Conservation (phyloP, 2,888 invertebrate species). For the Yponomeuta evonymella region DNA sequence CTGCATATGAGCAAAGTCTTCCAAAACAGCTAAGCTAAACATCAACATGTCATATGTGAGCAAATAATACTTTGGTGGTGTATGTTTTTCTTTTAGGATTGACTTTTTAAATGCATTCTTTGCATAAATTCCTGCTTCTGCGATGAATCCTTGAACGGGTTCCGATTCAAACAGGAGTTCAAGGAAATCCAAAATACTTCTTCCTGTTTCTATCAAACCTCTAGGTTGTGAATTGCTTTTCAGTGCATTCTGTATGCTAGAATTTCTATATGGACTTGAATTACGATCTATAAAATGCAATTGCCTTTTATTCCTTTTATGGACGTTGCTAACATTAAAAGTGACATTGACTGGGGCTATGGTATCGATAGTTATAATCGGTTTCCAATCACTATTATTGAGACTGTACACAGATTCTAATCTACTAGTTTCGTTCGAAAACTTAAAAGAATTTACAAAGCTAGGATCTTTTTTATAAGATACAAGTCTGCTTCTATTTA, state of each 20-base stretch:
- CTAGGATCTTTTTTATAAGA: constrained; percentile 4
- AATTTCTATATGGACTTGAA: constrained; percentile 19
- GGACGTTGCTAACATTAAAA: neutral
- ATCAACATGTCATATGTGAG: constrained; percentile 48
- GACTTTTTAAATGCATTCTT: constrained; percentile 40
- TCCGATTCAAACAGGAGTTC: constrained; percentile 39
- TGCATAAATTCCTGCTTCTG: constrained; percentile 38
- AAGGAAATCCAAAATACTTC: constrained; percentile 38
- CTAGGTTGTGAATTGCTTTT: neutral
- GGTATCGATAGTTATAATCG: constrained; percentile 34
- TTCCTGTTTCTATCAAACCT: constrained; percentile 19
- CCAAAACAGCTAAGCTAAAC: constrained; percentile 50
- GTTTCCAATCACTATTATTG: constrained; percentile 50
- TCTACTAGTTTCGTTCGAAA: constrained; percentile 21
- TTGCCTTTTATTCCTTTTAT: constrained; percentile 39
- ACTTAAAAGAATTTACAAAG: neutral
- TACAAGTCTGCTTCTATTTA: constrained; percentile 47
- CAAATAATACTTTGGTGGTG: constrained; percentile 49
- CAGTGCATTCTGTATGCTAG: neutral
- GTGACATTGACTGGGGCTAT: neutral
- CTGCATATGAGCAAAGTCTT: constrained; percentile 46
- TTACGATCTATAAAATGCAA: constrained; percentile 19
- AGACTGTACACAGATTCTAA: constrained; percentile 24
- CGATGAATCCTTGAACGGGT: constrained; percentile 32
- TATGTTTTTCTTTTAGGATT: constrained; percentile 33